Conservation (phyloP, 2,888 invertebrate genomes). For the Drosophila ustulata region DNA sequence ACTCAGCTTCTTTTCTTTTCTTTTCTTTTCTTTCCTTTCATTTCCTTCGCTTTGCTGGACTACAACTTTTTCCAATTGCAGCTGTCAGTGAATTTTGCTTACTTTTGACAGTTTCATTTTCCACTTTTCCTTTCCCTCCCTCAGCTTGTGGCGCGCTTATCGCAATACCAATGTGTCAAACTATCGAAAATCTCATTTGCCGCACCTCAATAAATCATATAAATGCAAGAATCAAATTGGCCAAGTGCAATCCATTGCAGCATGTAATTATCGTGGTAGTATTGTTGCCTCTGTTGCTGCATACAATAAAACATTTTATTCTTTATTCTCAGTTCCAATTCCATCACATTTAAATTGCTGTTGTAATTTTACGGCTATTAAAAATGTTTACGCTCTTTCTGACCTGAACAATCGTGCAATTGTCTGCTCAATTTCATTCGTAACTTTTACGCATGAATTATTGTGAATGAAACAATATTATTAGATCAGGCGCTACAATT, state of each 20-base stretch:
- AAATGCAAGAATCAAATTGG: conserved; percentile 2
- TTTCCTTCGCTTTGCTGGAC: conserved; percentile 7
- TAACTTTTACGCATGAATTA: conserved; percentile 27
- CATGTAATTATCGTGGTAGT: conserved; percentile 10
- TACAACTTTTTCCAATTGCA: conserved; percentile 72
- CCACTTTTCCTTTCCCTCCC: conserved; percentile 3
- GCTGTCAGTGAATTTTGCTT: conserved; percentile 68
- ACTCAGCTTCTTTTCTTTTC: background rate
- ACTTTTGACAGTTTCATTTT: conserved; percentile 64
- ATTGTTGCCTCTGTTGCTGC: background rate
- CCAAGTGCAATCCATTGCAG: conserved; percentile 1
- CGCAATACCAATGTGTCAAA: conserved; percentile 71
- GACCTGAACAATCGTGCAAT: conserved; percentile 36
- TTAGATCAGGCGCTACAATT: background rate
- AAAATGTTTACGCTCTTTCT: conserved; percentile 52
- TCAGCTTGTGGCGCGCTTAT: conserved; percentile 54
- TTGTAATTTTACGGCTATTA: conserved; percentile 53
- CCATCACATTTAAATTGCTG: conserved; percentile 12
- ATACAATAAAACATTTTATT: conserved; percentile 8
- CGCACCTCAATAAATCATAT: conserved; percentile 62
- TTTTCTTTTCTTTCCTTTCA: conserved; percentile 5
- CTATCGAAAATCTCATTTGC: conserved; percentile 60
- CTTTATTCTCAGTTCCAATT: conserved; percentile 3
- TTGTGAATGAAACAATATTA: conserved; percentile 15
- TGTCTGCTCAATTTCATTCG: conserved; percentile 55